Percentiles rank a stretch among this genome's conserved stretches.
Evolutionary conservation across 2,113 vertebrate species (phyloP).

Genomic region (Brienomyrus brachyistius): DNA sequence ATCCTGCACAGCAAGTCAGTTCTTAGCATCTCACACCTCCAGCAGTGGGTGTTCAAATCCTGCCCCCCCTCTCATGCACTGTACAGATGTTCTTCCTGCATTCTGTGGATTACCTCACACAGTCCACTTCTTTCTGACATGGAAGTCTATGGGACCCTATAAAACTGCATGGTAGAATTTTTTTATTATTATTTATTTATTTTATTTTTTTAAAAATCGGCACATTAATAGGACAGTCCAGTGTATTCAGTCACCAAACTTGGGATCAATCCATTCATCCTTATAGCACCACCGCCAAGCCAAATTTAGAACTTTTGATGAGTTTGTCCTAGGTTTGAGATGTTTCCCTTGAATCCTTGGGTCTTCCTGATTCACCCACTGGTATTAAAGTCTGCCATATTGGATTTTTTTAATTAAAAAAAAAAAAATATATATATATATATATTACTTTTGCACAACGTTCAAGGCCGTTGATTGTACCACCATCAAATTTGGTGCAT

Average conservation of each 20-base stretch:
- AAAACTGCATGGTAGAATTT: neutral
- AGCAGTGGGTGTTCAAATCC: neutral
- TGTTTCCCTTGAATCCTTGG: too few relatives aligned
- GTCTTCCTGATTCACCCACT: too few relatives aligned
- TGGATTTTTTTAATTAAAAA: neutral
- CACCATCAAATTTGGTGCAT: neutral
- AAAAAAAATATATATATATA: too few relatives aligned
- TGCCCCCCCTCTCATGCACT: neutral
- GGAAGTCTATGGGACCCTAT: neutral
- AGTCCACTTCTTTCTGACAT: neutral
- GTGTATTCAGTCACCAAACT: neutral
- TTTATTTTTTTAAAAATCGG: neutral
- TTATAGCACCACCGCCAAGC: neutral
- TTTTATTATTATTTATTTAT: too few relatives aligned
- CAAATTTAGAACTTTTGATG: neutral
- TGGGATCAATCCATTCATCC: neutral
- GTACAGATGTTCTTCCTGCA: neutral
- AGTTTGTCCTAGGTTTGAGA: too few relatives aligned
- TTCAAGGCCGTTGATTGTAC: too few relatives aligned
- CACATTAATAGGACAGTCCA: neutral
- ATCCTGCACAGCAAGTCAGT: neutral
- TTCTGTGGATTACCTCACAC: neutral
- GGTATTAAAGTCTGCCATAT: too few relatives aligned
- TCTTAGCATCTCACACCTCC: neutral
- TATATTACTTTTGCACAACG: too few relatives aligned